phyloP scores from a whole-genome alignment of 2,797 vertebrate species.

The Sardinella longiceps region DNA sequence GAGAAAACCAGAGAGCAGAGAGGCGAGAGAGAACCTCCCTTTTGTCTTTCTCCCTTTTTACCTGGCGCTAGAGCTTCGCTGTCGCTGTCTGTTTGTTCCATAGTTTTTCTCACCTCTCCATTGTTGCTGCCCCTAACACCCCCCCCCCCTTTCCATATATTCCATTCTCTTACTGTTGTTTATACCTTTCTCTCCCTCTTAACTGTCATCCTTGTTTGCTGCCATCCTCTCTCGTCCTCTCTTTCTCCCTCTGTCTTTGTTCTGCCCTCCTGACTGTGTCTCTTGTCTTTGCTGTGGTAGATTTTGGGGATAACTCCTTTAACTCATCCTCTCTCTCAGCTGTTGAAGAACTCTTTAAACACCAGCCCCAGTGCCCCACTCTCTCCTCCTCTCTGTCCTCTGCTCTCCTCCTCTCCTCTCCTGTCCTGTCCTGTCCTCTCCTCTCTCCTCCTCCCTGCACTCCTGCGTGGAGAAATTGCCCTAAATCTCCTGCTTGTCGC shows the following conservation, averaged over 20 bases:
- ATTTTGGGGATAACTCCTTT: background rate
- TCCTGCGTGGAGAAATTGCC: constrained; percentile 75
- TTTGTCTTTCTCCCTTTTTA: background rate
- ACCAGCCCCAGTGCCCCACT: background rate
- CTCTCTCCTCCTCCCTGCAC: background rate
- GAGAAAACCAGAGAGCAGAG: background rate
- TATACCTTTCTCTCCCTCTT: background rate
- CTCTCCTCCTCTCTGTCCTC: background rate
- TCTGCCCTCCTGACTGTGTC: too few species aligned
- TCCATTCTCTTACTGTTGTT: constrained; percentile 13
- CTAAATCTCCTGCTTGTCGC: constrained; percentile 83
- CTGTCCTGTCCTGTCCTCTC: too few species aligned
- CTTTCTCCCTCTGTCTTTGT: background rate
- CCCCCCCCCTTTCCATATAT: constrained; percentile 43
- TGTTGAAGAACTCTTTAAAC: background rate
- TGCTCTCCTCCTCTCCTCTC: too few species aligned
- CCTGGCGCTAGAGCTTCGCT: background rate
- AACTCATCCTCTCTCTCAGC: constrained; percentile 8
- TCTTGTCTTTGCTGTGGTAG: background rate
- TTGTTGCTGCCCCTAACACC: background rate
- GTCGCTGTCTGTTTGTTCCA: background rate
- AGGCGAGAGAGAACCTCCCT: background rate
- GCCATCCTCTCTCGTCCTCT: background rate
- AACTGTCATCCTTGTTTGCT: background rate
- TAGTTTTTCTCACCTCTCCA: background rate